phyloP scores from a whole-genome alignment of 2,888 invertebrate species.

The Synanthedon formicaeformis region DNA sequence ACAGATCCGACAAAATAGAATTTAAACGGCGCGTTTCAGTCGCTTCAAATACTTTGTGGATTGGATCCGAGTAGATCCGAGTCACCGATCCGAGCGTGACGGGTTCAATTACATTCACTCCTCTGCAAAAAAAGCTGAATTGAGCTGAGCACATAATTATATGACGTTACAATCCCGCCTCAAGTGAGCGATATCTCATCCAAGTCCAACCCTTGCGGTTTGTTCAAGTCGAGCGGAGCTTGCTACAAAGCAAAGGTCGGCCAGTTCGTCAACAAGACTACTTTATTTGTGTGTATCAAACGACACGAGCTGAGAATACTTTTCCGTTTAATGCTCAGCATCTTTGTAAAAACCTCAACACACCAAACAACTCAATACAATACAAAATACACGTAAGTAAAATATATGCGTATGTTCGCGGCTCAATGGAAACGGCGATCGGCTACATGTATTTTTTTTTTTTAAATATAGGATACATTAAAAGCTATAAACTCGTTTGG shows the following conservation, averaged over 20 bases:
- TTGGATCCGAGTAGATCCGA: too few relatives aligned
- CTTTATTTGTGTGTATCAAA: conserved; percentile 10
- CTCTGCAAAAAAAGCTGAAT: too few relatives aligned
- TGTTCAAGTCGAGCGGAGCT: conserved; percentile 46
- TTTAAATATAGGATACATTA: conserved; percentile 48
- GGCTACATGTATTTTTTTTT: conserved; percentile 31
- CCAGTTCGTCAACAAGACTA: conserved; percentile 62
- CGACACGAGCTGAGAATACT: conserved; percentile 59
- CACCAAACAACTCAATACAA: conserved; percentile 5
- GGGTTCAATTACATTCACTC: too few relatives aligned
- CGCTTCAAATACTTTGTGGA: too few relatives aligned
- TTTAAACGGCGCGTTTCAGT: too few relatives aligned
- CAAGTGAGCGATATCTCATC: conserved; percentile 2
- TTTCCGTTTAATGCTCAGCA: conserved; percentile 71
- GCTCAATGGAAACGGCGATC: conserved; percentile 28
- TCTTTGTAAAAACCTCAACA: conserved; percentile 49
- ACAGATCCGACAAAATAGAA: too few relatives aligned
- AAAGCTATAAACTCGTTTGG: conserved; percentile 51
- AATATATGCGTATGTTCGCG: conserved; percentile 26
- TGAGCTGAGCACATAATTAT: too few relatives aligned
- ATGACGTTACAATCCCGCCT: conserved; percentile 36
- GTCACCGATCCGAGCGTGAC: too few relatives aligned
- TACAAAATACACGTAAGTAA: conserved; percentile 27
- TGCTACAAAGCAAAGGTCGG: conserved; percentile 65
- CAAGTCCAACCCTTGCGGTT: conserved; percentile 57